phyloP scores from a whole-genome alignment of 1,140 invertebrate genomes.

The Frieseomelitta varia region DNA sequence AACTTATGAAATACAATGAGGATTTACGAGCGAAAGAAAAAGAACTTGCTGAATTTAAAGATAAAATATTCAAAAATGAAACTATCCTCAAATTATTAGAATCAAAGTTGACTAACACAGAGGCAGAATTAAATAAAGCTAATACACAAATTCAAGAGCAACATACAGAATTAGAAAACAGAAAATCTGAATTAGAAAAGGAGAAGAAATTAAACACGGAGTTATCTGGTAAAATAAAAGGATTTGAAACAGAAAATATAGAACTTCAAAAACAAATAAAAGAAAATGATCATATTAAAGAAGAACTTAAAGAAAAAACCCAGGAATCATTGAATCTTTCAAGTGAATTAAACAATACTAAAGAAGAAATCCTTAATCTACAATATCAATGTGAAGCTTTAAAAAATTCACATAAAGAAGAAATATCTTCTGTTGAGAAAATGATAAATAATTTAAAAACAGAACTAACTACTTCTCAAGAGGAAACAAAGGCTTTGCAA shows the following conservation, averaged over 20 bases:
- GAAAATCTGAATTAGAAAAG: constrained; percentile 60
- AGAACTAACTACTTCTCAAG: constrained; percentile 78
- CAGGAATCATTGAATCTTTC: constrained; percentile 58
- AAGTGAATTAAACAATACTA: constrained; percentile 70
- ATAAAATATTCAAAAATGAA: constrained; percentile 81
- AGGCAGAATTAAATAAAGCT: constrained; percentile 59
- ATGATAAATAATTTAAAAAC: constrained; percentile 77
- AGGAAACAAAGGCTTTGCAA: constrained; percentile 79
- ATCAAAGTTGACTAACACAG: constrained; percentile 66
- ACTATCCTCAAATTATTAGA: constrained; percentile 73
- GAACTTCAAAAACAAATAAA: constrained; percentile 53
- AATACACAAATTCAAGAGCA: constrained; percentile 60
- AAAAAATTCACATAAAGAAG: constrained; percentile 74
- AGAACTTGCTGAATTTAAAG: constrained; percentile 80
- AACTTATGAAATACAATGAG: constrained; percentile 81
- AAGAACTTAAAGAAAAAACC: constrained; percentile 56
- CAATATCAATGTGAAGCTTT: constrained; percentile 66
- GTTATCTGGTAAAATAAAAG: constrained; percentile 54
- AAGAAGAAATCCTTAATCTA: constrained; percentile 76
- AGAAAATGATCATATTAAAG: constrained; percentile 63
- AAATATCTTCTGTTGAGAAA: constrained; percentile 68
- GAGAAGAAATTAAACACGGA: constrained; percentile 64
- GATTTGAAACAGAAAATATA: constrained; percentile 61
- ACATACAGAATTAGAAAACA: constrained; percentile 56
- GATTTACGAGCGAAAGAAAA: constrained; percentile 81